A percentile compares a stretch with the other conserved stretches of the same genome.
Evolutionary conservation across 2,888 invertebrate genomes (phyloP).

Genomic region (Miltochrista miniata): DNA sequence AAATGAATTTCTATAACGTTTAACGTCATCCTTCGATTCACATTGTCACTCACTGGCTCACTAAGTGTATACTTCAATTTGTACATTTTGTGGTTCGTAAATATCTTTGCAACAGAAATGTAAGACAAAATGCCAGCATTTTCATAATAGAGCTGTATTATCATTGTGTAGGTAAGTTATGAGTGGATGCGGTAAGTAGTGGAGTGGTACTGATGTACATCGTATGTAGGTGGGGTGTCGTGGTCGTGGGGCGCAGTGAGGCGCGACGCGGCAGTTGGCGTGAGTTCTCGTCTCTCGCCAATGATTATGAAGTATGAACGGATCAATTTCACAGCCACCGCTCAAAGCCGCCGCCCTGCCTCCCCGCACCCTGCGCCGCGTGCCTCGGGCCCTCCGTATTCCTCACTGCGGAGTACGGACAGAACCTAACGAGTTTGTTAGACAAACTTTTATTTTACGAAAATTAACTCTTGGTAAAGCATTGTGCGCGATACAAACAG

Average conservation of each 20-base stretch:
- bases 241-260: slow-evolving; percentile 11
- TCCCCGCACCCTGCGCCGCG: slow-evolving; percentile 18
- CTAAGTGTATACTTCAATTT: not conserved
- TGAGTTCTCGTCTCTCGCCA: slow-evolving; percentile 49
- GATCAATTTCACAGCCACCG: slow-evolving; percentile 67
- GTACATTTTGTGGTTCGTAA: not conserved
- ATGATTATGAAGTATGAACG: slow-evolving; percentile 68
- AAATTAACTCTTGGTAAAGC: no score
- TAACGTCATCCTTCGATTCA: slow-evolving; percentile 30
- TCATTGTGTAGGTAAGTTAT: no score
- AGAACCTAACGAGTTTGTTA: no score
- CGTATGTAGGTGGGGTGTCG: not conserved
- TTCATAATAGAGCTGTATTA: no score
- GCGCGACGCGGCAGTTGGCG: slow-evolving; percentile 16
- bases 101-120: not conserved
- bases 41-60: slow-evolving; percentile 20
- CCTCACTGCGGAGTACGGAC: not conserved
- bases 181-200: no score
- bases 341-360: slow-evolving; percentile 48
- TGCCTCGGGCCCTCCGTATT: slow-evolving; percentile 12
- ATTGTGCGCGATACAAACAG: no score
- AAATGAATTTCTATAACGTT: slow-evolving; percentile 38
- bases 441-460: no score
- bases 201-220: no score
- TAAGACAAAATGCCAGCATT: not conserved